Evolutionary conservation across 2,113 vertebrate genomes (phyloP).

Genomic region (Varanus salvator): DNA sequence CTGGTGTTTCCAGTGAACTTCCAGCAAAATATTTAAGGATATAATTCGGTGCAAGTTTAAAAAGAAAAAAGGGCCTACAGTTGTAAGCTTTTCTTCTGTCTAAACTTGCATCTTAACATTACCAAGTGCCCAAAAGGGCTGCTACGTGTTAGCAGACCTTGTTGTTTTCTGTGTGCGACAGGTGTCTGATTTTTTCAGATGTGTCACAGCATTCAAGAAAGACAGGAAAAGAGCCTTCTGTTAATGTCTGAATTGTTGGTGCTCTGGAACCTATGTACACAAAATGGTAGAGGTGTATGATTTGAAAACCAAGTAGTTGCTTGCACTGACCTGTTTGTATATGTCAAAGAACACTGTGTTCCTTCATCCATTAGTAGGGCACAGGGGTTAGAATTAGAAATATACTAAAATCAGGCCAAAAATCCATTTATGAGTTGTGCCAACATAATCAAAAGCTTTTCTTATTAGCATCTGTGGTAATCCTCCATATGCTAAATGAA

Average conservation of each 20-base stretch:
- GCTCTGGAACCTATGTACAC: neutral
- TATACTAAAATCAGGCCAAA: neutral
- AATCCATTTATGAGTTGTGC: neutral
- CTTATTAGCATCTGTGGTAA: constrained; percentile 18
- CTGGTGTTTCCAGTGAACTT: neutral
- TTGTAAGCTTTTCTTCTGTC: too few species aligned
- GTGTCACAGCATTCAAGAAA: neutral
- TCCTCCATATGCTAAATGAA: neutral
- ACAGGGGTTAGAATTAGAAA: neutral
- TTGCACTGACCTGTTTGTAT: neutral
- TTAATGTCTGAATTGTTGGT: constrained; percentile 28
- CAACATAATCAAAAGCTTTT: neutral
- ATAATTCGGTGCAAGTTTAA: neutral
- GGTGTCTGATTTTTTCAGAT: neutral
- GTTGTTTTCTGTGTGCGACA: neutral
- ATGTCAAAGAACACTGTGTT: neutral
- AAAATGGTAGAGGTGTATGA: neutral
- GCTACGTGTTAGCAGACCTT: neutral
- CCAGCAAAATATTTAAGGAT: neutral
- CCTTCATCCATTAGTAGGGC: neutral
- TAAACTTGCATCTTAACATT: neutral
- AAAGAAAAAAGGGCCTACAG: neutral
- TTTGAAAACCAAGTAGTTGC: constrained; percentile 2
- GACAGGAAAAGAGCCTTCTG: constrained; percentile 26
- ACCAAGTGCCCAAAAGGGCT: constrained; percentile 12